These are phyloP conservation scores for Sarcophaga peregrina DNA, from an alignment of 1,140 invertebrate species.

Conservation along the genomic window DNA sequence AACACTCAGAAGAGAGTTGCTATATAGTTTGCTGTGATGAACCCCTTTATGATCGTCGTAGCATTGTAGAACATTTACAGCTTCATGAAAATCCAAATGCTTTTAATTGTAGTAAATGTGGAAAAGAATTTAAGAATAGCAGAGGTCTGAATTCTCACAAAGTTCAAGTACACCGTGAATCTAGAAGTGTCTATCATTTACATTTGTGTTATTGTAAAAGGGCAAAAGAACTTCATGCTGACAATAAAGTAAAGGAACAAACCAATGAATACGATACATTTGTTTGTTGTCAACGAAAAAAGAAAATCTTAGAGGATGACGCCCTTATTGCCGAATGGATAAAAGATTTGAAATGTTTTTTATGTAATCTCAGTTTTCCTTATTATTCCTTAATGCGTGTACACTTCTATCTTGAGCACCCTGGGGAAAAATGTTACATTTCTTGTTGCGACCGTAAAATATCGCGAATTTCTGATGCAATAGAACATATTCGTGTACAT, in stretches of 20 bases:
- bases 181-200: background rate
- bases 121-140: background rate
- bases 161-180: background rate
- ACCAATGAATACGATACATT: background rate
- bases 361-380: conserved; percentile 2
- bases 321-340: conserved; percentile 41
- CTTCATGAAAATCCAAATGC: background rate
- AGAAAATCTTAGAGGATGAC: conserved; percentile 28
- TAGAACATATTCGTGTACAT: conserved; percentile 20
- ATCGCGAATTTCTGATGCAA: background rate
- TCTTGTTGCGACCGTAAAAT: conserved; percentile 47
- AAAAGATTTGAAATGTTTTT: conserved; percentile 21
- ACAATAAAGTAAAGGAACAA: background rate
- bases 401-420: conserved; percentile 35
- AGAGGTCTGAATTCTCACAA: background rate
- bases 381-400: conserved; percentile 26
- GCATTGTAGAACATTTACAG: background rate
- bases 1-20: background rate
- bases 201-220: conserved; percentile 17
- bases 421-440: conserved; percentile 41
- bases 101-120: background rate
- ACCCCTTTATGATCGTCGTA: background rate
- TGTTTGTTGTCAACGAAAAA: background rate
- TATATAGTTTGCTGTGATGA: background rate
- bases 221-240: background rate